These are phyloP conservation scores for Dolichallabes microphthalmus DNA, from an alignment of 2,113 vertebrate genomes.

Conservation along the genomic window DNA sequence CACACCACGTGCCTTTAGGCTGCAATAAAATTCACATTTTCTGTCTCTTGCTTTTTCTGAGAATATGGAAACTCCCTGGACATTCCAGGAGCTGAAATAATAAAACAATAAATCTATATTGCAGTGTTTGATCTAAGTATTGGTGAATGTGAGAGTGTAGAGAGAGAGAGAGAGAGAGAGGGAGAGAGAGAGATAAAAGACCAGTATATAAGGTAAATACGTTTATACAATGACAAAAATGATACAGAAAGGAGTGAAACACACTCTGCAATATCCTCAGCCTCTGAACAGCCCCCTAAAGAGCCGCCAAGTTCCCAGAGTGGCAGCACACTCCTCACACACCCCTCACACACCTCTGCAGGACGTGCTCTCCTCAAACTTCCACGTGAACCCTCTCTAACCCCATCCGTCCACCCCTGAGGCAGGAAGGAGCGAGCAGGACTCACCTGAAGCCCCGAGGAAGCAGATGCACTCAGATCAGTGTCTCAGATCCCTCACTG, in stretches of 20 bases:
- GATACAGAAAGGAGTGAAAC: not conserved
- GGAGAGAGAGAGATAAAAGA: not conserved
- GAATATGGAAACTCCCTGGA: not conserved
- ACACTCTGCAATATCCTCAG: too few relatives aligned
- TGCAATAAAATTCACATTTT: not conserved
- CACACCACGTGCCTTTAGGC: slow-evolving; percentile 34
- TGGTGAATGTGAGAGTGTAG: not conserved
- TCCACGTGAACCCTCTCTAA: not conserved
- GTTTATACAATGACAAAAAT: not conserved
- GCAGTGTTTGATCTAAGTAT: not conserved
- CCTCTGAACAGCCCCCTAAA: not conserved
- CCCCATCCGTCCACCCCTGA: not conserved
- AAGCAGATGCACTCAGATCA: slow-evolving; percentile 9
- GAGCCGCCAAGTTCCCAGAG: not conserved
- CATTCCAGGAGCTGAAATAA: not conserved
- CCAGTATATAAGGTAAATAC: not conserved
- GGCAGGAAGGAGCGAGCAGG: not conserved
- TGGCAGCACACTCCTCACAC: not conserved
- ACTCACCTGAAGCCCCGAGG: slow-evolving; percentile 11
- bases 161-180: not conserved
- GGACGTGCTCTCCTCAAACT: not conserved
- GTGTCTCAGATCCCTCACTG: slow-evolving; percentile 14
- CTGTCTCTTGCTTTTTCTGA: not conserved
- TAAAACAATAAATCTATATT: not conserved
- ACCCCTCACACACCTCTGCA: not conserved